These are phyloP conservation scores for Ctena decussata DNA, from an alignment of 2,888 invertebrate species.

Conservation along the genomic window DNA sequence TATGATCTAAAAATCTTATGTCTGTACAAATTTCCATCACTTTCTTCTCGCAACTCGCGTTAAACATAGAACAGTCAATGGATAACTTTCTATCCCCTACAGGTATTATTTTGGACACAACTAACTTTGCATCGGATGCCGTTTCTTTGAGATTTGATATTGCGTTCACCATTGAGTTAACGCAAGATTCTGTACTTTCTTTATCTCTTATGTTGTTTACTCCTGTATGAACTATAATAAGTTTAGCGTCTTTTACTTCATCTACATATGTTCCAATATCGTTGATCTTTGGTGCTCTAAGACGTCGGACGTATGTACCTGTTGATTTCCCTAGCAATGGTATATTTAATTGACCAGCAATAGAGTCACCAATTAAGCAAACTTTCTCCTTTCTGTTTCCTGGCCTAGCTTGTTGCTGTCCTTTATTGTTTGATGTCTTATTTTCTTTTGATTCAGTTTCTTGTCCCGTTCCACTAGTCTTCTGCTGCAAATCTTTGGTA, in stretches of 20 bases:
- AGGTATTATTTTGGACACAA: not conserved
- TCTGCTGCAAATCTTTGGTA: not conserved
- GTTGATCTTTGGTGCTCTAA: not conserved
- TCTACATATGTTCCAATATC: not conserved
- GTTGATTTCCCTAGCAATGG: not conserved
- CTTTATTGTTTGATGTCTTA: not conserved
- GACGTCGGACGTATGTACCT: not conserved
- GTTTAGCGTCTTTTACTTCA: not conserved
- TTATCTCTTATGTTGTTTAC: not conserved
- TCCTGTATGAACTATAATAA: not conserved
- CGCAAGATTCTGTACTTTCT: not conserved
- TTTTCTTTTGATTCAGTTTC: not conserved
- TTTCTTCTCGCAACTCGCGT: not conserved
- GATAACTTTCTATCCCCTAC: not conserved
- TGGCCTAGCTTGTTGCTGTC: not conserved
- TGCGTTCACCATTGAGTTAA: not conserved
- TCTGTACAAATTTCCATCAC: not conserved
- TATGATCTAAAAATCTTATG: not conserved
- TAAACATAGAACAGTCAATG: not conserved
- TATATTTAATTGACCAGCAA: not conserved
- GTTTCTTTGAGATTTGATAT: not conserved
- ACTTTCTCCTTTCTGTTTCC: not conserved
- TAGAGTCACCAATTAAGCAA: not conserved
- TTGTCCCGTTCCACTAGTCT: not conserved
- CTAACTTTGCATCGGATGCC: not conserved